Base-by-base conservation (phyloP, 1,140 invertebrate species). In the Cephus cinctus region DNA sequence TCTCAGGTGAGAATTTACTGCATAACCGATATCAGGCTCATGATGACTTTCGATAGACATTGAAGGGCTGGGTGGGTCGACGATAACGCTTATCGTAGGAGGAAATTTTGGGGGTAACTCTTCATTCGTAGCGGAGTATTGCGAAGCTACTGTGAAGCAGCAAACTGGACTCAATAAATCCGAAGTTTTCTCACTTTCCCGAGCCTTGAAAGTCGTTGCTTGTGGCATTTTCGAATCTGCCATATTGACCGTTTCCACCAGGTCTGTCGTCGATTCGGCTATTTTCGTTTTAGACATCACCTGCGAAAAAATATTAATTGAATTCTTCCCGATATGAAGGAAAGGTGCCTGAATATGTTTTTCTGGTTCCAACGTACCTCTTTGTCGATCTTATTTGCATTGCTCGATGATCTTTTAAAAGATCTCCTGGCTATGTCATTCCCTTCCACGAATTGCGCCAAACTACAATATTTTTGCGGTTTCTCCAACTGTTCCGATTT, bases 401-500 rank as follows among this genome's bases (percentile, higher is more conserved):
- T 60, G 47, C 38, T 61, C 1, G 44, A 30, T 8, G 52, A 51
- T 16, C 77, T 80, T 59, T 86, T 86, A 61, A 89, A 86, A 3
- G 88, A 90, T 61, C 82, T 81, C 38, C 86, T 81, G 1, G 85
- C 87, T 46, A 90, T 90, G 63, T 90, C 88, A 65, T 82, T 89
- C 22, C 87, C 87, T 74, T 89, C 88, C 49, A 85, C 85, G 61
- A 89, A 89, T 54, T 88, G 82, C 4, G 87, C 87, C 55, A 89
- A 73, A 63, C 85, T 87, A 60, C 85, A 87, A 66, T 84, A 87
- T 55, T 82, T 83, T 34, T 80, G 78, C 38, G 84, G 81, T 53
- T 78, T 69, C 2, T 73, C 73, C 1, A 52, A 32, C 12, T 69
- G 57, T 35, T 69, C 69, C 5, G 63, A 62, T 32, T 67, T 62